Percentiles rank a stretch among this genome's conserved stretches.
phyloP scores from a whole-genome alignment of 1,140 invertebrate genomes.

The Microplitis demolitor region DNA sequence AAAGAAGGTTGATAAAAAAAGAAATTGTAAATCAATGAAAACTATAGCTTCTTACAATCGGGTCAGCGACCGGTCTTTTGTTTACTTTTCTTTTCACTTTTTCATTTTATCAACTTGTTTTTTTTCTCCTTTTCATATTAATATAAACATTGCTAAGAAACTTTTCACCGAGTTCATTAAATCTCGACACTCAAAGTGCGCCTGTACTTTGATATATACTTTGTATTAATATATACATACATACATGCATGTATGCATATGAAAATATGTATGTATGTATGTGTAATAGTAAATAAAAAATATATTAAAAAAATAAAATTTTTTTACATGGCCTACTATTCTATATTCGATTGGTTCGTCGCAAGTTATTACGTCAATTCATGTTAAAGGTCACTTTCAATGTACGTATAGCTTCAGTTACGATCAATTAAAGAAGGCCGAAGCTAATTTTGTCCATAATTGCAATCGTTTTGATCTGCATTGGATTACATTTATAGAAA shows the following conservation, averaged over 20 bases:
- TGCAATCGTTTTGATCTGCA: conserved; percentile 16
- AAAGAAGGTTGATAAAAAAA: conserved; percentile 27
- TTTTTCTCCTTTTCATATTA: neutral
- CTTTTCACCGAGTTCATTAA: neutral
- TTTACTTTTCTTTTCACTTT: conserved; percentile 1
- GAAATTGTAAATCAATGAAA: conserved; percentile 25
- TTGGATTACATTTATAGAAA: conserved; percentile 24
- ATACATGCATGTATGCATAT: no score
- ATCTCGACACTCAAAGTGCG: neutral
- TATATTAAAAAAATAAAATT: conserved; percentile 3
- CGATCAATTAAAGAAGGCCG: conserved; percentile 31
- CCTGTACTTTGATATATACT: neutral
- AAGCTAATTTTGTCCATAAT: conserved; percentile 25
- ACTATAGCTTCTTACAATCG: conserved; percentile 23
- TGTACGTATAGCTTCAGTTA: conserved; percentile 20
- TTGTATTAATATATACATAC: neutral
- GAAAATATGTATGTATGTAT: neutral
- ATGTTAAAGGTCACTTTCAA: conserved; percentile 25
- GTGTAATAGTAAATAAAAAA: neutral
- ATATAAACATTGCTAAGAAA: neutral
- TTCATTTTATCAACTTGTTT: neutral
- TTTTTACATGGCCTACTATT: conserved; percentile 27
- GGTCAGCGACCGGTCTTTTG: conserved; percentile 23
- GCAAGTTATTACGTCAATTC: conserved; percentile 25
- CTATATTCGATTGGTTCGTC: conserved; percentile 19